Evolutionary conservation across 2,888 invertebrate species (phyloP), one percentile per base, ranked within the genome.

Genomic region (Aporophyla nigra): DNA sequence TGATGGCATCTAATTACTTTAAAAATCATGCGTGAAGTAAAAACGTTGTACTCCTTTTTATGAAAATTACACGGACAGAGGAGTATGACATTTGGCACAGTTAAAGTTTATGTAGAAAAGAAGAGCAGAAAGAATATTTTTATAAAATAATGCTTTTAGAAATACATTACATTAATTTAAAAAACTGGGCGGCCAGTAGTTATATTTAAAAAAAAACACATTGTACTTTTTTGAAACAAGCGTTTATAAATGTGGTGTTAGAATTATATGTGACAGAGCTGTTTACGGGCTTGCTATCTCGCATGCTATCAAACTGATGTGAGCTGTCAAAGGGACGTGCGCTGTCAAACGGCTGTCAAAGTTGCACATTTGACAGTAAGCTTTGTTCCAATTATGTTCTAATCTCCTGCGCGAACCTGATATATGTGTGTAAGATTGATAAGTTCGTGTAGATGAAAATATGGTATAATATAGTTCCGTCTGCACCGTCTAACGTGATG

Each of bases 201-300:
- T 33, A 33, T 1, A 33, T 33, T 43, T 43, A 43, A 43, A 46
- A 9, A 33, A 53, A 46, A 12, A 43, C 5, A 21, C 19, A 19
- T n/a, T 4, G 40, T 19, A 7, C 19, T 53, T 19, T 40, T 10
- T 58, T 68, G 62, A 69, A 75, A 80, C 59, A 71, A 56, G 80
- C 84, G 86, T 86, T 86, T 82, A 84, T 82, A 80, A 80, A 78
- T 81, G 74, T 66, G 71, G n/a, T 84, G 40, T 75, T 75, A 33
- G 59, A 71, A 62, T 80, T 68, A 0, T 62, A 59, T 67, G n/a
- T 63, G 33, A 74, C 66, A 46, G 53, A 56, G 54, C 67, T 76
- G 71, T 68, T 9, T 69, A 49, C 10, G 24, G 56, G 21, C 40
- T 66, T 61, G 73, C 67, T 78, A 19, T 65, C 21, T 75, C 56